Base-by-base conservation (phyloP, 2,888 invertebrate genomes). In the Cotesia congregata region DNA sequence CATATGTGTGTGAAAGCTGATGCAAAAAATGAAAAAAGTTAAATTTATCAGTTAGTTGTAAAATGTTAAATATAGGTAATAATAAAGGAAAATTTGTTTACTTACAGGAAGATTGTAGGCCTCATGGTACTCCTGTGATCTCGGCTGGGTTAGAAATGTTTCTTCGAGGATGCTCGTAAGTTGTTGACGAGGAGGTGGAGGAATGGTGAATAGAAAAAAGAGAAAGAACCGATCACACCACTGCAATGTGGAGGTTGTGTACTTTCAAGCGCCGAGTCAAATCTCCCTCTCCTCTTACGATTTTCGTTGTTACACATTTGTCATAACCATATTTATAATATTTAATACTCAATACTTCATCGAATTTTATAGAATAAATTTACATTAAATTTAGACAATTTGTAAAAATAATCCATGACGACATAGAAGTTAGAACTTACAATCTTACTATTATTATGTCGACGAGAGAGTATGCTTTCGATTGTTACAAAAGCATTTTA, bases 231-330 rank as follows among this genome's bases (percentile, higher is more conserved):
- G 80, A 81, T 79, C 79, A 81, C 84, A 85, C 76, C 83, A 87
- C 86, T 86, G 86, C 83, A 86, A 86, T 85, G 85, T 86, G 86
- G 86, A 87, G 87, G 86, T 87, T 86, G 86, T 86, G 86, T 86
- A 87, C 86, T 86, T 86, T 86, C 83, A 86, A 87, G 85, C 86
- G 87, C 82, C 84, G 86, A 82, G 85, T 78, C 82, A 80, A 81
- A 86, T 87, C 86, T 86, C 87, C 87, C 50, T 50, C 50, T 87
- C 86, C 86, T 86, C 87, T 81, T 85, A 83, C 83, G 84, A 86
- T 87, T 86, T 87, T 86, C 83, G 82, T 85, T 82, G 81, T 82
- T 82, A 83, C 87, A 84, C 86, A 84, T 83, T 83, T 79, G 78
- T 79, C 67, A 12, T 12, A 50, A 12, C 1, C 7, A 50, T 12